phyloP scores from a whole-genome alignment of 2,797 vertebrate genomes.

The Sebastes diaconus region DNA sequence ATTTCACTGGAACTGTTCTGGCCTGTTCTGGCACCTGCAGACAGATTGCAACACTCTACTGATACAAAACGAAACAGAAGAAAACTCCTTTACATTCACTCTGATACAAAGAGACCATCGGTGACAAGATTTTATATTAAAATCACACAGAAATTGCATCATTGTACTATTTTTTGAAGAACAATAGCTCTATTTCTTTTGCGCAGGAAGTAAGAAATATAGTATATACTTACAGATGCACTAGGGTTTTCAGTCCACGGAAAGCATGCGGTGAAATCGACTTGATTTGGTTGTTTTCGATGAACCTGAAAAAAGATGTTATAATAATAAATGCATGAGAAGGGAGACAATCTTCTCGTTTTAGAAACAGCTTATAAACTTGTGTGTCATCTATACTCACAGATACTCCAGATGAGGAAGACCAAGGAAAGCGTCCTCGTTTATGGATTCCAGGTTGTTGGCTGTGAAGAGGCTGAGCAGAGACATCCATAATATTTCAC shows the following conservation, averaged over 20 bases:
- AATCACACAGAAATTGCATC: not conserved
- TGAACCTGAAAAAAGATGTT: slow-evolving; percentile 87
- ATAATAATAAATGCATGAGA: not conserved
- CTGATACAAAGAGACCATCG: not conserved
- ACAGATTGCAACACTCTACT: not conserved
- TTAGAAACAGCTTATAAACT: not conserved
- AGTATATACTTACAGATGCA: slow-evolving; percentile 92
- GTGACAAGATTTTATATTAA: not conserved
- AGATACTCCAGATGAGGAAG: slow-evolving; percentile 98
- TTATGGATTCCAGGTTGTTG: slow-evolving; percentile 93
- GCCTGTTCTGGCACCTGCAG: slow-evolving; percentile 21
- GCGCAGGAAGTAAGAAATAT: not conserved
- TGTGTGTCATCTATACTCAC: slow-evolving; percentile 85
- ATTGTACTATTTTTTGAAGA: not conserved
- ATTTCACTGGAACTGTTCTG: slow-evolving; percentile 17
- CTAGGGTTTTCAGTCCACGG: slow-evolving; percentile 94
- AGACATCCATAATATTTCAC: slow-evolving; percentile 33
- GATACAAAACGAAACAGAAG: not conserved
- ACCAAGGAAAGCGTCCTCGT: slow-evolving; percentile 94
- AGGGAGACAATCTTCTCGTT: not conserved
- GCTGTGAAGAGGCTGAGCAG: slow-evolving; percentile 92
- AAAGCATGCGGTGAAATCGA: slow-evolving; percentile 95
- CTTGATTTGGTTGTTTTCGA: slow-evolving; percentile 98
- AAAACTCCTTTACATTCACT: not conserved
- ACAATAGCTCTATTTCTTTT: not conserved